Percentiles rank a stretch among this genome's conserved stretches.
These are phyloP conservation scores for Tortricodes alternella DNA, from an alignment of 2,888 invertebrate species.

Conservation along the genomic window DNA sequence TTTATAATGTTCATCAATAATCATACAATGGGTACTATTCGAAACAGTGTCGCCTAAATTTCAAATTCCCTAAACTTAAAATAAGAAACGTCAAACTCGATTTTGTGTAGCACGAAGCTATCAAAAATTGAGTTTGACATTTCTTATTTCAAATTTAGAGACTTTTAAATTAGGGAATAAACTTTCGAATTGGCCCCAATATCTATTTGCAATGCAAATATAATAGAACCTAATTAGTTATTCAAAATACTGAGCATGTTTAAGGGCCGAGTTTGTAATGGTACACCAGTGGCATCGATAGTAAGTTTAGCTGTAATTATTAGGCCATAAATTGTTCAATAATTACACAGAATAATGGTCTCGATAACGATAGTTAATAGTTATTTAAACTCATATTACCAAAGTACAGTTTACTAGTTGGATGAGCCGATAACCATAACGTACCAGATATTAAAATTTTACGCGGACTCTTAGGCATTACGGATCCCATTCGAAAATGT, in stretches of 20 bases:
- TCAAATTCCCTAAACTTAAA: too few relatives aligned
- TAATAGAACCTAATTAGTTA: not conserved
- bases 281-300: not conserved
- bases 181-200: too few relatives aligned
- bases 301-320: conserved; percentile 23
- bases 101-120: too few relatives aligned
- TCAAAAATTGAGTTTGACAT: too few relatives aligned
- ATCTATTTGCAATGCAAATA: too few relatives aligned
- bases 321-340: conserved; percentile 24
- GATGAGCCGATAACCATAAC: not conserved
- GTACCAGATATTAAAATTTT: not conserved
- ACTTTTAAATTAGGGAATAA: too few relatives aligned
- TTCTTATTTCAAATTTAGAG: too few relatives aligned
- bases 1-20: too few relatives aligned
- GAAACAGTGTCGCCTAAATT: too few relatives aligned
- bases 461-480: not conserved
- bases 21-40: too few relatives aligned
- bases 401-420: conserved; percentile 5
- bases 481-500: too few relatives aligned
- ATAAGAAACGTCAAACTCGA: too few relatives aligned
- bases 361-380: conserved; percentile 21
- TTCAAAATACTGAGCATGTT: not conserved
- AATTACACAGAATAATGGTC: conserved; percentile 23
- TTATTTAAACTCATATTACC: conserved; percentile 20
- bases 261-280: not conserved